Evolutionary conservation across 2,888 invertebrate genomes (phyloP), one percentile per base, ranked within the genome.

Genomic region (Caenorhabditis uteleia): DNA sequence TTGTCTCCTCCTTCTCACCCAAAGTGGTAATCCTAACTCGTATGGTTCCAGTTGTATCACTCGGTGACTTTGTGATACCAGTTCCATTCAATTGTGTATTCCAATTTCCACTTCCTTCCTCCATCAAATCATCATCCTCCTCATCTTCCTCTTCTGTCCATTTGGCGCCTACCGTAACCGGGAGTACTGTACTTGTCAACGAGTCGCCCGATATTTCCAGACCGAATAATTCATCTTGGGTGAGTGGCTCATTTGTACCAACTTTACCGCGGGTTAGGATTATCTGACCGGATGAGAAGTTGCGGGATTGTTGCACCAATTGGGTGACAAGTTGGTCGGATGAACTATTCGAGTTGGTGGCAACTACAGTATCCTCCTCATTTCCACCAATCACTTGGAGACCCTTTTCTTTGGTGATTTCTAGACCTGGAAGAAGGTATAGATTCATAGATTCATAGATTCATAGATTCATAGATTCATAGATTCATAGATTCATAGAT

Each of bases 221-320:
- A 5, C 67, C 67, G 10, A 66, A 46, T 26, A 57, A 48, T 5
- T 50, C 65, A 2, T 53, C 12, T 31, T 64, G 64, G 0, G 48
- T 48, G 14, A 68, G 46, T 0, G 50, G 42, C 12, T 70, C 64
- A 12, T 65, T 65, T 27, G 36, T 51, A 1, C 36, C 12, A 8
- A 72, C 70, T 40, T 45, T 54, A 25, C 67, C 66, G n/a, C 70
- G 57, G 2, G 64, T 64, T 20, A 76, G 33, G 33, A 77, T 64
- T 31, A 77, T 64, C 23, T 67, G 68, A n/a, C 75, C 77, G 18
- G 64, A 66, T 1, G 70, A 72, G 40, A 60, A 60, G 50, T 74
- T 77, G 8, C 58, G 46, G 27, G 61, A 60, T 48, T 70, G 54
- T 26, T 60, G 56, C 12, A 60, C 27, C 20, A 57, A 42, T 26